Percentiles rank a stretch among this genome's conserved stretches.
Evolutionary conservation across 2,888 invertebrate genomes (phyloP).

Genomic region (Netelia virgata): DNA sequence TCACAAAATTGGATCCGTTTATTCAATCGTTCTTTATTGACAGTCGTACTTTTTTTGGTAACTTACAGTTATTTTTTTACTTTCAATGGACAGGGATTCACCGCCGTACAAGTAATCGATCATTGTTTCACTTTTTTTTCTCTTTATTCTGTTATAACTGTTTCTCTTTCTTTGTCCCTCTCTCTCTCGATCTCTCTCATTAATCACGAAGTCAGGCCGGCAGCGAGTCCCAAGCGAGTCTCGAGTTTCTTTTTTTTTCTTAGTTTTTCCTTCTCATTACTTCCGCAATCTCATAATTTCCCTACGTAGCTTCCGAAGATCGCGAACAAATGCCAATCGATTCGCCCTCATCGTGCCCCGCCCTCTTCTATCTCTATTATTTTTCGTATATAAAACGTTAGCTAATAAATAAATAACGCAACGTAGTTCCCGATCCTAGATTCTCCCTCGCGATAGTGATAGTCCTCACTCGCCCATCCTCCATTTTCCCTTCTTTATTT

Average conservation of each 20-base stretch:
- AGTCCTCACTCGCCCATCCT: constrained; percentile 46
- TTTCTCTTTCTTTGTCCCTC: neutral
- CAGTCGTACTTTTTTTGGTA: constrained; percentile 65
- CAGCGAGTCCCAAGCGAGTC: constrained; percentile 57
- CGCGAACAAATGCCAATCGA: constrained; percentile 34
- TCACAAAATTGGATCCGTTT: constrained; percentile 66
- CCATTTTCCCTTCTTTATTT: constrained; percentile 56
- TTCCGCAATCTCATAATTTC: constrained; percentile 16
- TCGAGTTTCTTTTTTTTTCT: constrained; percentile 48
- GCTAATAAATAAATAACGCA: constrained; percentile 82
- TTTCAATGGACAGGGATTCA: constrained; percentile 63
- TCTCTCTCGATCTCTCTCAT: neutral
- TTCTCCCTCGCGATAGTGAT: constrained; percentile 58
- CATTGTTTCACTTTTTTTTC: constrained; percentile 7
- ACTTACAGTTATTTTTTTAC: constrained; percentile 65
- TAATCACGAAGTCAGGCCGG: constrained; percentile 33
- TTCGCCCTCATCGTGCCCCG: constrained; percentile 2
- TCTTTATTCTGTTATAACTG: neutral
- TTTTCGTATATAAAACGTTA: constrained; percentile 63
- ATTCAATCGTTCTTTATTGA: constrained; percentile 66
- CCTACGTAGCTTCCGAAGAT: constrained; percentile 37
- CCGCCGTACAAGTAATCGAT: constrained; percentile 42
- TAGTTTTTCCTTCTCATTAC: constrained; percentile 11
- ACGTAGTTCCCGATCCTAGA: constrained; percentile 74
- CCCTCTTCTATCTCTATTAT: constrained; percentile 42